phyloP scores from a whole-genome alignment of 92 coral and sea anemone species.

The Zoanthus sociatus region DNA sequence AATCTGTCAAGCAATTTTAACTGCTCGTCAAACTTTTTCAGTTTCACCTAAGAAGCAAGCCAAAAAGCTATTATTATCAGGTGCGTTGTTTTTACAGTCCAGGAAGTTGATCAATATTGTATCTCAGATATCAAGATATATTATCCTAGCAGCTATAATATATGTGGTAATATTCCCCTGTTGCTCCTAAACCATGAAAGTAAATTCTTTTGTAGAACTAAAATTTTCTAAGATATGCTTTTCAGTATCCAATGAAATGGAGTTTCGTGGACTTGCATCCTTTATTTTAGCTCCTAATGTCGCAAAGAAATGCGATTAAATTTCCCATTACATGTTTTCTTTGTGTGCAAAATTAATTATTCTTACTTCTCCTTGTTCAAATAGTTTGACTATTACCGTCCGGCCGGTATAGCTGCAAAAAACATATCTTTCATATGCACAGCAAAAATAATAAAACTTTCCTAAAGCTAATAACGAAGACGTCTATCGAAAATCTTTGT shows the following conservation, averaged over 20 bases:
- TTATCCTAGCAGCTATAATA: neutral
- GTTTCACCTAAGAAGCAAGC: neutral
- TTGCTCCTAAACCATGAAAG: neutral
- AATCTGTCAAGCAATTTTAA: neutral
- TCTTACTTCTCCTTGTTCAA: conserved; percentile 1
- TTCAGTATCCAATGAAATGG: neutral
- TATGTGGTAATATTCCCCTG: conserved; percentile 5
- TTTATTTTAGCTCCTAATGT: neutral
- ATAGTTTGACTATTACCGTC: neutral
- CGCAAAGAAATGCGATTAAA: neutral
- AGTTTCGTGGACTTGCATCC: neutral
- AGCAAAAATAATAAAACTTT: neutral
- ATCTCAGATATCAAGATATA: neutral
- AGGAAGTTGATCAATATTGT: conserved; percentile 20
- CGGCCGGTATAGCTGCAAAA: neutral
- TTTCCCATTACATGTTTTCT: neutral
- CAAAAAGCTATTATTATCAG: neutral
- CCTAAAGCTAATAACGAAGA: neutral
- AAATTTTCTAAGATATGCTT: neutral
- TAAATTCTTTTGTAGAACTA: neutral
- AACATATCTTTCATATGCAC: neutral
- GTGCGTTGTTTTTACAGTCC: neutral
- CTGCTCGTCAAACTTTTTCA: neutral
- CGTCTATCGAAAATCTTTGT: neutral
- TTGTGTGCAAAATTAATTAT: conserved; percentile 39